phyloP scores from a whole-genome alignment of 2,888 invertebrate species.

The Meliscaeva auricollis region DNA sequence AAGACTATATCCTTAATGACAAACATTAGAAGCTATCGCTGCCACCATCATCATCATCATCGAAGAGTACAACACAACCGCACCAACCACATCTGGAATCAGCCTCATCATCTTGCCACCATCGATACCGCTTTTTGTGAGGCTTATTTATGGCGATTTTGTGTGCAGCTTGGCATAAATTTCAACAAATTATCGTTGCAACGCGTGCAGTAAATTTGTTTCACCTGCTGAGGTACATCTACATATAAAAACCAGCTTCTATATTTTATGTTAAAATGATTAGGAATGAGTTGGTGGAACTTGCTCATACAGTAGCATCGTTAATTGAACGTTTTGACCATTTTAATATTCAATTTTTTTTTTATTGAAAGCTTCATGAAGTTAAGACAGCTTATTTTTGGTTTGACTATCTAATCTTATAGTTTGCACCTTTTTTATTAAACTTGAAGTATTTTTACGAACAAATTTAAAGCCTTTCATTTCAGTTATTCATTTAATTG shows the following conservation, averaged over 20 bases:
- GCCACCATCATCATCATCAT: slow-evolving; percentile 26
- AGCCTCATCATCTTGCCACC: slow-evolving; percentile 37
- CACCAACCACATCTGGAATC: slow-evolving; percentile 2
- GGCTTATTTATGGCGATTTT: slow-evolving; percentile 70
- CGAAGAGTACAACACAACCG: not conserved
- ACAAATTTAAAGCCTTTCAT: no score
- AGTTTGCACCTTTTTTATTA: no score
- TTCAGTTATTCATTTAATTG: no score
- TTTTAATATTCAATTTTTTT: not conserved
- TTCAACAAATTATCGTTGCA: slow-evolving; percentile 70
- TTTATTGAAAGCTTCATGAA: no score
- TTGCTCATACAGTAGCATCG: slow-evolving; percentile 1
- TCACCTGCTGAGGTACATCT: slow-evolving; percentile 16
- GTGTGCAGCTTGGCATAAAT: slow-evolving; percentile 65
- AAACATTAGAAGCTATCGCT: slow-evolving; percentile 50
- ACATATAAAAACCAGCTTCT: slow-evolving; percentile 31
- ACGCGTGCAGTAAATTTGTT: slow-evolving; percentile 74
- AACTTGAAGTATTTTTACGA: no score
- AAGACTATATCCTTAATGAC: slow-evolving; percentile 35
- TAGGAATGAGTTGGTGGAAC: not conserved
- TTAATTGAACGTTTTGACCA: not conserved
- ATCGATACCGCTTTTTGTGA: slow-evolving; percentile 20
- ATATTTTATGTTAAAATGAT: not conserved
- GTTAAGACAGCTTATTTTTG: no score
- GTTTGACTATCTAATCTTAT: no score